Conservation (phyloP, 2,797 vertebrate genomes). For the Lemur catta region DNA sequence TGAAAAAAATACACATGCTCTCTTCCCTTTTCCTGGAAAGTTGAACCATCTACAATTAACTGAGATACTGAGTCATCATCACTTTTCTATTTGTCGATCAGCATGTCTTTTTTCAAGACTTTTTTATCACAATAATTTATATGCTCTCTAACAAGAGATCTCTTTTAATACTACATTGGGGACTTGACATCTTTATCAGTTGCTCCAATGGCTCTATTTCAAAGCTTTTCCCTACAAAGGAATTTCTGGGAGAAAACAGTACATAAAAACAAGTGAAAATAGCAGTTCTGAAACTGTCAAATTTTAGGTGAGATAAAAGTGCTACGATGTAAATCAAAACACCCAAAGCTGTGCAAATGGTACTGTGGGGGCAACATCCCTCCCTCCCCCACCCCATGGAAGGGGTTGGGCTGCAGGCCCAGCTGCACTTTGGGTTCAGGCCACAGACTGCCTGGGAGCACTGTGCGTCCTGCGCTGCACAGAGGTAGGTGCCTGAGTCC, state of each 20-base stretch:
- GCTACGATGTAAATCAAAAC: background rate
- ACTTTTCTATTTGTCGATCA: background rate
- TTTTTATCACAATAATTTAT: background rate
- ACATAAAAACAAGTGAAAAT: background rate
- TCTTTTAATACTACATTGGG: background rate
- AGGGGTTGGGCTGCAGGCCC: background rate
- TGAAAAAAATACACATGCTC: no score
- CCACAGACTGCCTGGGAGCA: background rate
- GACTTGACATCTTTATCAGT: background rate
- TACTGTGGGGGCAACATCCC: background rate
- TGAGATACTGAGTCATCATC: background rate
- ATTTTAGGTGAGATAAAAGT: background rate
- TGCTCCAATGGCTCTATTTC: background rate
- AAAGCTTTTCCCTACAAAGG: background rate
- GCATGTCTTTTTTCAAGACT: background rate
- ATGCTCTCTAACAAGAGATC: background rate
- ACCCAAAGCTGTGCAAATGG: background rate
- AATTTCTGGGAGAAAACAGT: background rate
- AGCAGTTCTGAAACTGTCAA: background rate
- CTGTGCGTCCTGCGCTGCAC: slow-evolving; percentile 10
- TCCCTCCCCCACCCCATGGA: no score
- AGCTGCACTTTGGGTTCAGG: slow-evolving; percentile 41
- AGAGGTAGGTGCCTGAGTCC: slow-evolving; percentile 51
- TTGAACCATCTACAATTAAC: background rate
- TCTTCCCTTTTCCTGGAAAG: background rate